Evolutionary conservation across 2,888 invertebrate genomes (phyloP).

Genomic region (Ecliptopera silaceata): DNA sequence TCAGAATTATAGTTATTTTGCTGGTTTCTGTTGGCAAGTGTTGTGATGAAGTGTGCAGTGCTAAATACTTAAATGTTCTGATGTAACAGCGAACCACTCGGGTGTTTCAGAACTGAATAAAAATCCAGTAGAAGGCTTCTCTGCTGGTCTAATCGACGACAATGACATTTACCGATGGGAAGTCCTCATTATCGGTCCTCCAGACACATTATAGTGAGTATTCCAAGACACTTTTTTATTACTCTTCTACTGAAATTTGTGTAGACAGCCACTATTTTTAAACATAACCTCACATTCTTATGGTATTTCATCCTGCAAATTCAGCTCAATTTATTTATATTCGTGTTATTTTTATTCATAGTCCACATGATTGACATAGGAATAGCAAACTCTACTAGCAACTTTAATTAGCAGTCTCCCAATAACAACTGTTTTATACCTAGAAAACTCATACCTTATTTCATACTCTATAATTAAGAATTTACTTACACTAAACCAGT

Average conservation of each 20-base stretch:
- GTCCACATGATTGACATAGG: too few relatives aligned
- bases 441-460: too few relatives aligned
- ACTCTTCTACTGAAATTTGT: conserved; percentile 8
- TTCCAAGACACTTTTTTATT: neutral
- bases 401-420: too few relatives aligned
- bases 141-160: conserved; percentile 99
- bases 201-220: conserved; percentile 99
- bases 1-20: conserved; percentile 37
- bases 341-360: too few relatives aligned
- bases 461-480: too few relatives aligned
- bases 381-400: too few relatives aligned
- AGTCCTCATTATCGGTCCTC: conserved; percentile 99
- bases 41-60: conserved; percentile 5
- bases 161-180: conserved; percentile 99
- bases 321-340: neutral
- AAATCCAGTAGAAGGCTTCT: conserved; percentile 99
- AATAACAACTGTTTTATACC: too few relatives aligned
- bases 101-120: conserved; percentile 95
- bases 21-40: conserved; percentile 52
- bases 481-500: too few relatives aligned
- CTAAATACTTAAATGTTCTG: neutral
- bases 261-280: conserved; percentile 34
- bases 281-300: conserved; percentile 33
- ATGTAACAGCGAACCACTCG: conserved; percentile 9
- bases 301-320: conserved; percentile 17